phyloP scores from a whole-genome alignment of 2,888 invertebrate species.

The Harpagoxenus sublaevis region DNA sequence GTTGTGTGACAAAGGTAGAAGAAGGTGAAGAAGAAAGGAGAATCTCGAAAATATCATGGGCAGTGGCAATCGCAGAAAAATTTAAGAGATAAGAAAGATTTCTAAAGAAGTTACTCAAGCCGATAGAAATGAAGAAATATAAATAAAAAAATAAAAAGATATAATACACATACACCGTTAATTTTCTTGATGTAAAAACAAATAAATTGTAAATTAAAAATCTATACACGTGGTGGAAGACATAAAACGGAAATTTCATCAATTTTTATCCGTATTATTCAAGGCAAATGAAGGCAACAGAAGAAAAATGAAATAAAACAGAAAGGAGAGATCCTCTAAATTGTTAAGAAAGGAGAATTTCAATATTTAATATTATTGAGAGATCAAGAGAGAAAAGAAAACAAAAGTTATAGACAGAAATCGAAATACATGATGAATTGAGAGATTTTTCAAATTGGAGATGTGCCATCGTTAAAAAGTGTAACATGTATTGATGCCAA shows the following conservation, averaged over 20 bases:
- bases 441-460: not conserved
- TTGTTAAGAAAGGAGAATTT: not conserved
- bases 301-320: not conserved
- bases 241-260: not conserved
- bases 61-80: constrained; percentile 18
- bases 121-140: constrained; percentile 4
- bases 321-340: not conserved
- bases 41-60: not conserved
- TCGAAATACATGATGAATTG: not conserved
- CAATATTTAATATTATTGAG: not conserved
- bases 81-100: not conserved
- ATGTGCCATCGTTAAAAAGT: constrained; percentile 1
- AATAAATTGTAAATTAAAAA: not conserved
- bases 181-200: not conserved
- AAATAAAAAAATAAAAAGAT: not conserved
- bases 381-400: constrained; percentile 15
- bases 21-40: not conserved
- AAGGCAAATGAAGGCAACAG: not conserved
- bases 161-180: not conserved
- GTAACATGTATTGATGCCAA: constrained; percentile 70
- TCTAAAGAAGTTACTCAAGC: not conserved
- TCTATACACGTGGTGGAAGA: not conserved
- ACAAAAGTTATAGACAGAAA: not conserved
- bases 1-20: not conserved
- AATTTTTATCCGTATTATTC: not conserved